Evolutionary conservation across 2,113 vertebrate species (phyloP).

Genomic region (Vimba vimba): DNA sequence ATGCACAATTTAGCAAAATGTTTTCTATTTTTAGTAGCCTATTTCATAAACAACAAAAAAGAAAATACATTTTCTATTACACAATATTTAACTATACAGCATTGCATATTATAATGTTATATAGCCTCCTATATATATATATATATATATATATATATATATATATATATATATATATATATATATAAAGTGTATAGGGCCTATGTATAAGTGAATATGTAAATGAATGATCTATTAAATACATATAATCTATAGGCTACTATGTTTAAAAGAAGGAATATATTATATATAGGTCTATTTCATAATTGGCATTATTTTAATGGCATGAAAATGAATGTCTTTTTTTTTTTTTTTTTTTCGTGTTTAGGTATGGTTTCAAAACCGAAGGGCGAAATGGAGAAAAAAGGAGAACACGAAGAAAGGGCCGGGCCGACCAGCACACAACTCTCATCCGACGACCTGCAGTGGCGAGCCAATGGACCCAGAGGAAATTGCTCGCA

Average conservation of each 20-base stretch:
- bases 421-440: slow-evolving; percentile 93
- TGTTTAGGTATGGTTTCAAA: slow-evolving; percentile 98
- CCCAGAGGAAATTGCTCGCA: slow-evolving; percentile 94
- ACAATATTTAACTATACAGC: not conserved
- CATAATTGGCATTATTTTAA: not conserved
- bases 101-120: not conserved
- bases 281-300: not conserved
- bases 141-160: not conserved
- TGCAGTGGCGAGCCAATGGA: slow-evolving; percentile 99
- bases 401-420: slow-evolving; percentile 99
- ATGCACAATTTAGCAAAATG: not conserved
- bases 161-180: not conserved
- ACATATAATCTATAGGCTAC: not conserved
- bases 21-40: not conserved
- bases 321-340: slow-evolving; percentile 54
- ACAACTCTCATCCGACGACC: slow-evolving; percentile 97
- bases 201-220: not conserved
- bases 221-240: not conserved
- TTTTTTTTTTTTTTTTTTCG: slow-evolving; percentile 64
- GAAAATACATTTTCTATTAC: not conserved
- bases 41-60: not conserved
- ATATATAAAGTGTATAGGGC: too few relatives aligned
- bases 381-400: slow-evolving; percentile 97
- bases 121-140: too few relatives aligned
- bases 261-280: not conserved